phyloP scores from a whole-genome alignment of 2,113 vertebrate species.

The Caloenas nicobarica region DNA sequence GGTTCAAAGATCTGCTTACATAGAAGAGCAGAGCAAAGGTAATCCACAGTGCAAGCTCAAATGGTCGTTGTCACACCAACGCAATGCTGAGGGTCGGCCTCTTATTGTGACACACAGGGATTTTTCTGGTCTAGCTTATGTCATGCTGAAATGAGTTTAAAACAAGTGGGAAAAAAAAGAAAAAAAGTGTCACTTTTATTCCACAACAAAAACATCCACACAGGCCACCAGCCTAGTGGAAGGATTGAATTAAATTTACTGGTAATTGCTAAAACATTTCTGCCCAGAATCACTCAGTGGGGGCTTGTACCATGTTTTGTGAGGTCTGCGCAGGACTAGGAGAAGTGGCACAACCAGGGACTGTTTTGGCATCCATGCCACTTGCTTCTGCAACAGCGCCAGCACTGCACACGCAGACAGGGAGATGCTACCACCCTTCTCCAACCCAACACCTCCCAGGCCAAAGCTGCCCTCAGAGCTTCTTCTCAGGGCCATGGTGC shows the following conservation, averaged over 20 bases:
- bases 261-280: not conserved
- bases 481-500: not conserved
- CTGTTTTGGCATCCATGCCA: not conserved
- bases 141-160: not conserved
- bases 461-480: not conserved
- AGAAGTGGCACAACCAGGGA: not conserved
- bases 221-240: not conserved
- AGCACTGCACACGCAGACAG: not conserved
- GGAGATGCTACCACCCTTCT: not conserved
- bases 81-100: not conserved
- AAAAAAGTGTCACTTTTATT: not conserved
- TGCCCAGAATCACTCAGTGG: not conserved
- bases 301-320: not conserved
- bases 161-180: not conserved
- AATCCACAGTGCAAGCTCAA: not conserved
- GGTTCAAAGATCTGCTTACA: not conserved
- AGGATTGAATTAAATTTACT: not conserved
- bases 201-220: not conserved
- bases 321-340: not conserved
- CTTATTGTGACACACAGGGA: not conserved
- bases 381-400: not conserved
- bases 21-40: not conserved
- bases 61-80: not conserved
- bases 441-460: not conserved
- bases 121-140: constrained; percentile 18